Percentiles rank a stretch among this genome's conserved stretches.
Evolutionary conservation across 2,113 vertebrate species (phyloP).

Genomic region (Lampris incognitus): DNA sequence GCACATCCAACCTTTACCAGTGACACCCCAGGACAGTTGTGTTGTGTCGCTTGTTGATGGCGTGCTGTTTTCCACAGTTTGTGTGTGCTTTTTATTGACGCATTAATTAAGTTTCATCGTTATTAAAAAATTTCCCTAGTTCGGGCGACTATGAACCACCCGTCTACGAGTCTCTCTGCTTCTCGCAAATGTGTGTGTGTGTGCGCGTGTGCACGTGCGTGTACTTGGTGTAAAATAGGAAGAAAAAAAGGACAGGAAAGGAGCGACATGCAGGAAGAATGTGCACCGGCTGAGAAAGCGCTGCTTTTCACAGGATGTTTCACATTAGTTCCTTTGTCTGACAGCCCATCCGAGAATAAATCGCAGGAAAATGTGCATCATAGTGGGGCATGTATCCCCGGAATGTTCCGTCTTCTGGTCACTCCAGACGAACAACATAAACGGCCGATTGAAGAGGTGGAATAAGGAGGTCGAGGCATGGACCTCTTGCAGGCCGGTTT

Average conservation of each 20-base stretch:
- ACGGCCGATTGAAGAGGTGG: constrained; percentile 38
- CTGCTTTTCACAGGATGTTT: constrained; percentile 61
- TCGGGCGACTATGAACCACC: too few species aligned
- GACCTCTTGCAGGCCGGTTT: constrained; percentile 23
- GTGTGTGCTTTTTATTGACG: too few species aligned
- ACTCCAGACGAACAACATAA: constrained; percentile 28
- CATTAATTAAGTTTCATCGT: too few species aligned
- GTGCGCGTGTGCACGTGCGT: constrained; percentile 6
- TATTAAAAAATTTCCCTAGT: too few species aligned
- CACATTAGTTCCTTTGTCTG: constrained; percentile 55
- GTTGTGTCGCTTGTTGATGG: too few species aligned
- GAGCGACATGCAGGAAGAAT: constrained; percentile 28
- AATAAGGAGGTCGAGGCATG: constrained; percentile 36
- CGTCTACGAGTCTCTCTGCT: too few species aligned
- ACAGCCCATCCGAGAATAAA: constrained; percentile 50
- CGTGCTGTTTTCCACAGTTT: too few species aligned
- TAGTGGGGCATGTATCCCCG: constrained; percentile 28
- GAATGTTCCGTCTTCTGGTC: constrained; percentile 50
- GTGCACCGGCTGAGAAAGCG: constrained; percentile 29
- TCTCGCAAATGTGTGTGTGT: background rate
- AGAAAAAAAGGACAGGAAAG: constrained; percentile 48
- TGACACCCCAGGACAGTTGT: too few species aligned
- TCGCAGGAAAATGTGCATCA: constrained; percentile 58
- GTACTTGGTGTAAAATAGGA: constrained; percentile 8
- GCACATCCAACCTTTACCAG: too few species aligned